Conservation (phyloP, 2,888 invertebrate species). For the Amorpha juglandis region DNA sequence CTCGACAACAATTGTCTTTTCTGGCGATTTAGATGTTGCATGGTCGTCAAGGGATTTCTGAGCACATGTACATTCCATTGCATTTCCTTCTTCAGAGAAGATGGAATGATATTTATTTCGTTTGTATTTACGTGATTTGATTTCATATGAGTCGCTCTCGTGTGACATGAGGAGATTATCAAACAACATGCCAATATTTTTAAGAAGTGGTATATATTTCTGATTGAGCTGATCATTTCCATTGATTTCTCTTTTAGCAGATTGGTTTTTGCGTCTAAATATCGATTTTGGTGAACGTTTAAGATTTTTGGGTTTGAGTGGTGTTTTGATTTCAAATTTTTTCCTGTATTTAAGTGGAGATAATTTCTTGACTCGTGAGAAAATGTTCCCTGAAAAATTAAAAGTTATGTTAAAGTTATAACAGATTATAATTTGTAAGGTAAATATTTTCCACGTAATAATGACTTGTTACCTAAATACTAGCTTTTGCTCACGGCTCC, state of each 20-base stretch:
- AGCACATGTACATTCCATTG: constrained; percentile 52
- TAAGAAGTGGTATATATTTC: constrained; percentile 73
- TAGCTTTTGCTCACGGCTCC: too few relatives aligned
- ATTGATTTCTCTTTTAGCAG: constrained; percentile 60
- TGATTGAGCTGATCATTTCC: constrained; percentile 61
- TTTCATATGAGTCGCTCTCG: constrained; percentile 55
- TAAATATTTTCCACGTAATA: too few relatives aligned
- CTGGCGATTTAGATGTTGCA: constrained; percentile 44
- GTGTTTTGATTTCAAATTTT: constrained; percentile 61
- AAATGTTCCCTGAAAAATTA: constrained; percentile 41
- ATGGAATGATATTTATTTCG: constrained; percentile 44
- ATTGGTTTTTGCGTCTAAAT: constrained; percentile 55
- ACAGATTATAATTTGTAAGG: too few relatives aligned
- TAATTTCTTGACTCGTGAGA: constrained; percentile 42
- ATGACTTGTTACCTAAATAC: too few relatives aligned
- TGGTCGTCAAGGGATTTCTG: constrained; percentile 29
- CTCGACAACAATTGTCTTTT: constrained; percentile 72
- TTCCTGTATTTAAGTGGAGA: constrained; percentile 62
- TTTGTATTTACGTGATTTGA: constrained; percentile 48
- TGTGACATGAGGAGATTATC: constrained; percentile 68
- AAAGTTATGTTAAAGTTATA: neutral
- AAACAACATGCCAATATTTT: constrained; percentile 70
- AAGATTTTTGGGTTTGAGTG: constrained; percentile 62
- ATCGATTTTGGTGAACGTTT: constrained; percentile 51
- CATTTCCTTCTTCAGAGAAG: constrained; percentile 41